phyloP scores from a whole-genome alignment of 2,888 invertebrate genomes.

The Amiota communis region DNA sequence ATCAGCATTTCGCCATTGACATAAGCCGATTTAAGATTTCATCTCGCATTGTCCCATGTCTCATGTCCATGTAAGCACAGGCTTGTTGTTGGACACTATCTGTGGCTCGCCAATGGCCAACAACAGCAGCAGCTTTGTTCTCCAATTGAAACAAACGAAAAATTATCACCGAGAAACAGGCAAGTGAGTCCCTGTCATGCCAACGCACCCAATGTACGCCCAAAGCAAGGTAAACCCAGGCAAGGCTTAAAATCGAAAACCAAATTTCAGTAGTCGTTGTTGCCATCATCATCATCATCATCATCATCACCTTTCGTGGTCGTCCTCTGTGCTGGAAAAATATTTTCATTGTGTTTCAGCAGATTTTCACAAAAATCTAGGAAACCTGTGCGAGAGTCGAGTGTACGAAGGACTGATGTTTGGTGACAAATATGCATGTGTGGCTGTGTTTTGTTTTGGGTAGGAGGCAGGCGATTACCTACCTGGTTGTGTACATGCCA shows the following conservation, averaged over 20 bases:
- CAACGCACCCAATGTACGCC: background rate
- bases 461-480: conserved; percentile 61
- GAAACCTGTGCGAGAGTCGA: background rate
- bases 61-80: background rate
- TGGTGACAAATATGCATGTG: conserved; percentile 51
- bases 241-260: conserved; percentile 18
- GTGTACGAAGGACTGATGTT: background rate
- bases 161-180: conserved; percentile 53
- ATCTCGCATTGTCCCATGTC: conserved; percentile 33
- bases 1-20: conserved; percentile 67
- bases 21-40: conserved; percentile 71
- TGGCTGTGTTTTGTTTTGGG: conserved; percentile 49
- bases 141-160: conserved; percentile 35
- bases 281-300: too few species aligned
- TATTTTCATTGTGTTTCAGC: conserved; percentile 69
- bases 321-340: conserved; percentile 40
- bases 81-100: conserved; percentile 26
- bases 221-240: conserved; percentile 33
- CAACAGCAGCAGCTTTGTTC: conserved; percentile 1
- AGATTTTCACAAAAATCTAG: conserved; percentile 55
- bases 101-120: conserved; percentile 20
- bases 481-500: conserved; percentile 62
- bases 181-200: conserved; percentile 40
- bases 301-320: too few species aligned
- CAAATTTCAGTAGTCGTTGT: conserved; percentile 4